Conservation (phyloP, 2,888 invertebrate species). For the Phasia obesa region DNA sequence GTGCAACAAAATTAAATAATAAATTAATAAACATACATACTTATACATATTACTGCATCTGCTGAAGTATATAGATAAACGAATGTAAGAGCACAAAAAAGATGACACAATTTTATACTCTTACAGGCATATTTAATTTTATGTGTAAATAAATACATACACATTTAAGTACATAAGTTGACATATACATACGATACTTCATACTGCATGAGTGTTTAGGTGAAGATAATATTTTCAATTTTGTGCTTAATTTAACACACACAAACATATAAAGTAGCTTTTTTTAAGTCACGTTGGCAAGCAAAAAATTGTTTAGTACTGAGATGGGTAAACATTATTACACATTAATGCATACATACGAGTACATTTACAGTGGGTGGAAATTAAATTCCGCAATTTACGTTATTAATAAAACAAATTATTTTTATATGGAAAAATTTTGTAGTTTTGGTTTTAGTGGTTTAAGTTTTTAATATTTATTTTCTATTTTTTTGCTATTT, state of each 20-base stretch:
- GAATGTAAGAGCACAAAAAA: background rate
- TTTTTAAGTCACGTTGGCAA: background rate
- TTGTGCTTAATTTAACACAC: constrained; percentile 64
- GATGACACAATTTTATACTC: background rate
- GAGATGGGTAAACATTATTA: no score
- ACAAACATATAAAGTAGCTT: background rate
- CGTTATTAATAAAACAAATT: no score
- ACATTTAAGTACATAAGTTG: background rate
- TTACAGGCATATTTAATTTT: background rate
- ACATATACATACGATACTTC: background rate
- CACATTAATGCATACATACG: no score
- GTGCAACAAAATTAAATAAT: background rate
- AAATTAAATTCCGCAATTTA: no score
- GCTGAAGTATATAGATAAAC: background rate
- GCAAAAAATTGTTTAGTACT: no score
- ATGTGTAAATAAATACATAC: background rate
- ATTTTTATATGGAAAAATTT: no score
- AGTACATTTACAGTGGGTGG: no score
- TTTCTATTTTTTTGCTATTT: no score
- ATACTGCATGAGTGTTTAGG: constrained; percentile 46
- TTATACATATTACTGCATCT: background rate
- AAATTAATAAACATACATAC: constrained; percentile 22
- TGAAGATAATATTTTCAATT: constrained; percentile 61
- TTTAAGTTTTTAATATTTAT: no score
- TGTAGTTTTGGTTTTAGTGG: no score